Evolutionary conservation across 2,888 invertebrate species (phyloP).

Genomic region (Altica lythri): DNA sequence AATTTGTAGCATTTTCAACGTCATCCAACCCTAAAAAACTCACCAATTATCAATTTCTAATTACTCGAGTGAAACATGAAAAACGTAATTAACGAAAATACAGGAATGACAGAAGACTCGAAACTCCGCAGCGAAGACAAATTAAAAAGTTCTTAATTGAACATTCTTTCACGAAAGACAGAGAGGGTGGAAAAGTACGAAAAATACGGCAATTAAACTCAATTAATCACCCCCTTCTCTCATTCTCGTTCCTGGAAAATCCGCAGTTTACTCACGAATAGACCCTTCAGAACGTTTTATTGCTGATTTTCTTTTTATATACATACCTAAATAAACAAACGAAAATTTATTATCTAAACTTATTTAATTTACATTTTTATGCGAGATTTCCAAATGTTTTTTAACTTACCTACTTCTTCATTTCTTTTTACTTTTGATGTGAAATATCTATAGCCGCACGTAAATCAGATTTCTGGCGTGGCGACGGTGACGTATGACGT

Average conservation of each 20-base stretch:
- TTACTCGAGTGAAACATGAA: slow-evolving; percentile 42
- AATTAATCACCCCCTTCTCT: slow-evolving; percentile 50
- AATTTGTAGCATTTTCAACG: slow-evolving; percentile 30
- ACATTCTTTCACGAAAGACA: slow-evolving; percentile 45
- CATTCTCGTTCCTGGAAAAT: too few relatives aligned
- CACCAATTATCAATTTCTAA: slow-evolving; percentile 37
- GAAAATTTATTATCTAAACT: too few relatives aligned
- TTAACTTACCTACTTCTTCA: too few relatives aligned
- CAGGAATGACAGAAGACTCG: slow-evolving; percentile 40
- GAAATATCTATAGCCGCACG: too few relatives aligned
- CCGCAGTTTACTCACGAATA: slow-evolving; percentile 43
- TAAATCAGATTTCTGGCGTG: too few relatives aligned
- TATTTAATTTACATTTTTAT: too few relatives aligned
- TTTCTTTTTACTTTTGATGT: too few relatives aligned
- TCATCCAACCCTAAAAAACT: slow-evolving; percentile 8
- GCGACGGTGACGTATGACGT: too few relatives aligned
- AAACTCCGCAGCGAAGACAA: slow-evolving; percentile 43
- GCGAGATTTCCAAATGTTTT: too few relatives aligned
- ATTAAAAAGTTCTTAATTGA: slow-evolving; percentile 50
- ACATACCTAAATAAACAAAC: too few relatives aligned
- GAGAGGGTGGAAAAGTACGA: slow-evolving; percentile 38
- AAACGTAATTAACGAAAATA: slow-evolving; percentile 45
- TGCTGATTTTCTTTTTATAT: slow-evolving; percentile 7
- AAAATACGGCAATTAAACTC: slow-evolving; percentile 44
- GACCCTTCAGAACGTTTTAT: slow-evolving; percentile 23